A percentile compares a stretch with the other conserved stretches of the same genome.
Evolutionary conservation across 2,888 invertebrate genomes (phyloP).

Genomic region (Hipparchia sbordonii): DNA sequence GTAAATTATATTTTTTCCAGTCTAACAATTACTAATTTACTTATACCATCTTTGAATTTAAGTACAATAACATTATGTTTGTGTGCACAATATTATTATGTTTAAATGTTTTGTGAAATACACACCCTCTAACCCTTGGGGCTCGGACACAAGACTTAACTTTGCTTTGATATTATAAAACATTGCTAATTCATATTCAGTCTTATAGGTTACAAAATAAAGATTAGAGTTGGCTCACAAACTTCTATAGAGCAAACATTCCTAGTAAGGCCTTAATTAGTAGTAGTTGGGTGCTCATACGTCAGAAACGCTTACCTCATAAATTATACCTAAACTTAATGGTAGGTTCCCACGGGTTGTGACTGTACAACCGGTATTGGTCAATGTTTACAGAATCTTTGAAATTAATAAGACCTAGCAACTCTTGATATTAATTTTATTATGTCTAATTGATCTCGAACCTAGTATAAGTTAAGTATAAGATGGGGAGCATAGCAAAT

Average conservation of each 20-base stretch:
- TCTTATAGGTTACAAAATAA: background rate
- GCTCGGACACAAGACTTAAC: slow-evolving; percentile 21
- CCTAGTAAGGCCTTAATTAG: slow-evolving; percentile 33
- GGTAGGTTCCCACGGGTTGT: slow-evolving; percentile 2
- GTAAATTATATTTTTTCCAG: background rate
- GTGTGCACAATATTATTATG: background rate
- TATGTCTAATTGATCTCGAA: no score
- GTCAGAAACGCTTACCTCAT: slow-evolving; percentile 36
- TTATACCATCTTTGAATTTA: background rate
- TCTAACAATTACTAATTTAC: background rate
- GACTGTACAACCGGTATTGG: background rate
- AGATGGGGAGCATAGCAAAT: no score
- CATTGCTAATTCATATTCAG: slow-evolving; percentile 4
- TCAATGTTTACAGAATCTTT: no score
- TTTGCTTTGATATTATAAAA: slow-evolving; percentile 14
- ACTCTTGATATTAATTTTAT: no score
- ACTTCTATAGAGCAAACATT: slow-evolving; percentile 25
- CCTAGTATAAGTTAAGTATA: no score
- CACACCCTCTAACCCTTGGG: slow-evolving; percentile 14
- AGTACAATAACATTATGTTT: background rate
- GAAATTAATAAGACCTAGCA: no score
- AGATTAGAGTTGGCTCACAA: slow-evolving; percentile 4
- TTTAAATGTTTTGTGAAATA: background rate
- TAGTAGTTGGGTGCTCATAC: slow-evolving; percentile 34
- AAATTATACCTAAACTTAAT: slow-evolving; percentile 31